phyloP scores from a whole-genome alignment of 2,113 vertebrate species.

The Ursus arctos region DNA sequence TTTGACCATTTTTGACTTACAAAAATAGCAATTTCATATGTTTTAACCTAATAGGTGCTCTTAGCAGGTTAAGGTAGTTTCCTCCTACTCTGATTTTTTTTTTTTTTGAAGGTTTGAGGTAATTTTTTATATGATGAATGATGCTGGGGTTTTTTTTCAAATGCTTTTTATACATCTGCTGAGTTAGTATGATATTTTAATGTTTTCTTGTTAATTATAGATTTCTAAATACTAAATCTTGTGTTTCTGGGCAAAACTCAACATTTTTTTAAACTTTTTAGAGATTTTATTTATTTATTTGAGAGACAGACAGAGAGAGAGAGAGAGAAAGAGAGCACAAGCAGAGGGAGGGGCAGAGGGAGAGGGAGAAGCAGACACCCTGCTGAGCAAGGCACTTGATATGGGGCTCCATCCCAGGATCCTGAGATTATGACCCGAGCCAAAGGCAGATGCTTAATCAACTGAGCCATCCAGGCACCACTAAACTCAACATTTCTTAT shows the following conservation, averaged over 20 bases:
- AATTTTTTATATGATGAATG: conserved; percentile 30
- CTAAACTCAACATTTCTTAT: not conserved
- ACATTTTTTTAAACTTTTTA: not conserved
- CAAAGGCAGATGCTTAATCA: too few species aligned
- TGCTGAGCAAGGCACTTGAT: too few species aligned
- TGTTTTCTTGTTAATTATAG: not conserved
- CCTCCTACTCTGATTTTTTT: not conserved
- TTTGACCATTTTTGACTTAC: not conserved
- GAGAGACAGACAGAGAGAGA: too few species aligned
- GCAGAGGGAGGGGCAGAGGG: too few species aligned
- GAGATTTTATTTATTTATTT: too few species aligned
- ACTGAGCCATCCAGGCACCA: too few species aligned
- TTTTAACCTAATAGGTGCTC: not conserved
- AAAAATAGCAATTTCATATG: not conserved
- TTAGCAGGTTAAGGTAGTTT: not conserved
- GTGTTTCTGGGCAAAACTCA: not conserved
- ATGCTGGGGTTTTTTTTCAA: not conserved
- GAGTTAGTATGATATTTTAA: conserved; percentile 27
- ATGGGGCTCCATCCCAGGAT: too few species aligned
- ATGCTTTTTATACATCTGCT: not conserved
- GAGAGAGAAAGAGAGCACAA: too few species aligned
- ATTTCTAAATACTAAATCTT: conserved; percentile 22
- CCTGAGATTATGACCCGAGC: too few species aligned
- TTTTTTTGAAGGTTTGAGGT: not conserved
- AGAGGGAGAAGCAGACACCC: too few species aligned